These are phyloP conservation scores for Aleiodes testaceus DNA, from an alignment of 2,888 invertebrate genomes.

Conservation along the genomic window DNA sequence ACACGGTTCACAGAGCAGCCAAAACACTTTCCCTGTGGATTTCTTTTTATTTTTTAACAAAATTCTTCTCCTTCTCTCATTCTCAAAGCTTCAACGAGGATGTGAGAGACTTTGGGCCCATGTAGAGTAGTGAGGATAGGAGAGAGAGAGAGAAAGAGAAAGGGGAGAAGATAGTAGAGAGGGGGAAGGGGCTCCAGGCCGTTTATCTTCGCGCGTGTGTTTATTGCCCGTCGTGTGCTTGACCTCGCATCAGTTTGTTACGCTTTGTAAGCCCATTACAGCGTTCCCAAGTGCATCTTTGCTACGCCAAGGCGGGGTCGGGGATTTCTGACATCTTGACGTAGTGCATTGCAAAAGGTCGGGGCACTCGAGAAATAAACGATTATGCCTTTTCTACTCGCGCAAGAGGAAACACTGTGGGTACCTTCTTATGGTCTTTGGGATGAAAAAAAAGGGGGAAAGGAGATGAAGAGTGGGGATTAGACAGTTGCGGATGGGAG, in stretches of 20 bases:
- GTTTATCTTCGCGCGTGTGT: constrained; percentile 71
- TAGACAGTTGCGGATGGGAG: constrained; percentile 1
- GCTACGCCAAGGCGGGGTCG: constrained; percentile 69
- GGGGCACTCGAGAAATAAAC: constrained; percentile 67
- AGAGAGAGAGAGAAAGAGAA: constrained; percentile 22
- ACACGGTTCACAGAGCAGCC: constrained; percentile 33
- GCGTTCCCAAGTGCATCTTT: constrained; percentile 68
- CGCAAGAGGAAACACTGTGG: neutral
- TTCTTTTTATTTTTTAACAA: neutral
- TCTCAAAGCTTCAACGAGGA: neutral
- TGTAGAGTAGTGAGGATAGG: constrained; percentile 1
- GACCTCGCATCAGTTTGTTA: constrained; percentile 73
- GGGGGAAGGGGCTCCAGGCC: constrained; percentile 54
- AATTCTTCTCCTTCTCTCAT: neutral
- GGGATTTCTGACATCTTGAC: constrained; percentile 71
- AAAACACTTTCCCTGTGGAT: constrained; percentile 36
- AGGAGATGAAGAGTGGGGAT: constrained; percentile 12
- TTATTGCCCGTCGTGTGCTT: constrained; percentile 72
- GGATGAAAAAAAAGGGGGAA: no score
- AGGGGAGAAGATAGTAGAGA: constrained; percentile 7
- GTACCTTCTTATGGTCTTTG: no score
- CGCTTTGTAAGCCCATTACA: constrained; percentile 73
- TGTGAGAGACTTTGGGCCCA: no score
- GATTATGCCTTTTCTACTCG: constrained; percentile 56
- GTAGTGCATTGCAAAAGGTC: constrained; percentile 72